These are phyloP conservation scores for Alentia gelatinosa DNA, from an alignment of 2,888 invertebrate genomes.

Conservation along the genomic window DNA sequence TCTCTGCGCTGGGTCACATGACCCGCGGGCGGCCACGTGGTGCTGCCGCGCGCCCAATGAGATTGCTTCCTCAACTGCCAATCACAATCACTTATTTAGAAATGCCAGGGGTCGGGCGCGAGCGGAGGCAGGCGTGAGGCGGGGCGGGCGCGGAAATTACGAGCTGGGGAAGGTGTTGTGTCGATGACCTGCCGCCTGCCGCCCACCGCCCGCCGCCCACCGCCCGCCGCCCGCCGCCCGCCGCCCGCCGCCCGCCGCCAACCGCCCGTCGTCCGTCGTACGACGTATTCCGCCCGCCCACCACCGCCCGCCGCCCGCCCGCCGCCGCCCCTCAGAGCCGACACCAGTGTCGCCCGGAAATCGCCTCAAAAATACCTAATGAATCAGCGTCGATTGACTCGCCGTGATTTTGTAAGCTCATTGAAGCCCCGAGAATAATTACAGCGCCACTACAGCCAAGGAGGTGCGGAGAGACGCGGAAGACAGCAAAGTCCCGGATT, in stretches of 20 bases:
- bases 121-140: neutral
- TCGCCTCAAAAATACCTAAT: neutral
- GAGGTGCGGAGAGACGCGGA: neutral
- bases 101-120: neutral
- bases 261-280: too few species aligned
- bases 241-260: too few species aligned
- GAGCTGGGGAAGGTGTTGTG: neutral
- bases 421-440: neutral
- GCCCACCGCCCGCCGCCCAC: too few species aligned
- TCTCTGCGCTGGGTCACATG: neutral
- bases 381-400: neutral
- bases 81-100: constrained; percentile 45
- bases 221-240: too few species aligned
- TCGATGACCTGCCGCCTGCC: neutral
- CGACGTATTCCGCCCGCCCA: too few species aligned
- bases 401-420: neutral
- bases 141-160: neutral
- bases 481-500: neutral
- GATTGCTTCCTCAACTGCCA: constrained; percentile 28
- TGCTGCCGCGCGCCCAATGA: neutral
- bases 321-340: neutral
- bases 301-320: too few species aligned
- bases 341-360: neutral
- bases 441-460: neutral
- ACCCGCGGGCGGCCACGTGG: neutral